Conservation (phyloP, 2,113 vertebrate genomes). For the Ptilonorhynchus violaceus region DNA sequence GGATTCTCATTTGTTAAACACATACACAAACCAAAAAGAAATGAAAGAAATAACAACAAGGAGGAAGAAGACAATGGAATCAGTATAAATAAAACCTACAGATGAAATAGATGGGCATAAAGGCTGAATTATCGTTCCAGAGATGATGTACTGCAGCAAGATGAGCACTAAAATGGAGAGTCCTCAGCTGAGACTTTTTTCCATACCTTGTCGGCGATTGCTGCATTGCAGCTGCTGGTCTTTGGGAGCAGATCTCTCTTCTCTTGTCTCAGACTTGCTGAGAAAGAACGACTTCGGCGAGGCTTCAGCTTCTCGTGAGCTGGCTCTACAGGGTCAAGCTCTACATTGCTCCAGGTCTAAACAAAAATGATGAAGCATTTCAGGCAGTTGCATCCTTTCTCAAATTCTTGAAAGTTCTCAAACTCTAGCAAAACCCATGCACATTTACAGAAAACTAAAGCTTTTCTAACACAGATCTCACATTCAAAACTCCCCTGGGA, state of each 20-base stretch:
- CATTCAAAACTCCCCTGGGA: neutral
- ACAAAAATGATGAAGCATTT: neutral
- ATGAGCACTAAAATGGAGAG: neutral
- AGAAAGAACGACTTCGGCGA: conserved; percentile 57
- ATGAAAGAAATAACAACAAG: neutral
- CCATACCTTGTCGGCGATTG: conserved; percentile 33
- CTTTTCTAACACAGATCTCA: neutral
- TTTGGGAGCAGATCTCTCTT: conserved; percentile 29
- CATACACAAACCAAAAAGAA: neutral
- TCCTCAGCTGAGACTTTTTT: neutral
- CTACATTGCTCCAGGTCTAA: conserved; percentile 58
- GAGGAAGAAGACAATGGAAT: neutral
- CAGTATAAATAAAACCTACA: neutral
- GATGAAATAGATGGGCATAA: neutral
- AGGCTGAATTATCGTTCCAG: neutral
- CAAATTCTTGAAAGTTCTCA: neutral
- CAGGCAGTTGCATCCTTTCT: neutral
- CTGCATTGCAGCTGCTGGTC: neutral
- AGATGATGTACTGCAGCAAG: neutral
- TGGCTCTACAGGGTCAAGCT: conserved; percentile 47
- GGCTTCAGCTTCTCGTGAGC: conserved; percentile 12
- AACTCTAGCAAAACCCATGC: neutral
- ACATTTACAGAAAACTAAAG: neutral
- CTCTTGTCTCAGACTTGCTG: conserved; percentile 5
- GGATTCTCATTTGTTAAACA: neutral